Percentiles rank a stretch among this genome's conserved stretches.
phyloP scores from a whole-genome alignment of 2,888 invertebrate genomes.

The Artemia sinica region DNA sequence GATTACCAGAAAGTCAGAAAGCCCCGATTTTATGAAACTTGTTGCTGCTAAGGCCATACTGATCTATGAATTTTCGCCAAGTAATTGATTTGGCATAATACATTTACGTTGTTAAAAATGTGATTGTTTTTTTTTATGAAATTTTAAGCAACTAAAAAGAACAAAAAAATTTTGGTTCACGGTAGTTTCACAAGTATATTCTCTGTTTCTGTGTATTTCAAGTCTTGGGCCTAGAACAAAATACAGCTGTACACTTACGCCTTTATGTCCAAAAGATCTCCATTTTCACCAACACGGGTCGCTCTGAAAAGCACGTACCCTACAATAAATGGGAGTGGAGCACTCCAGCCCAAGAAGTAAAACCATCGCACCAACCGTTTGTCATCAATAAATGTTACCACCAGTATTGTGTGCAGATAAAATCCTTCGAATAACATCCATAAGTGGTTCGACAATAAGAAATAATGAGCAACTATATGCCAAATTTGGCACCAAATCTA shows the following conservation, averaged over 20 bases:
- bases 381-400: slow-evolving; percentile 76
- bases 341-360: slow-evolving; percentile 65
- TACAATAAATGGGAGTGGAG: slow-evolving; percentile 44
- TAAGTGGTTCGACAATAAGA: slow-evolving; percentile 74
- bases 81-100: too few species aligned
- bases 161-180: too few species aligned
- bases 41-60: too few species aligned
- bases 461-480: slow-evolving; percentile 67
- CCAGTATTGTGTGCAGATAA: slow-evolving; percentile 80
- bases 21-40: too few species aligned
- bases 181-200: too few species aligned
- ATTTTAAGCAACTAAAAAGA: too few species aligned
- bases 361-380: slow-evolving; percentile 63
- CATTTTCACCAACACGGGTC: slow-evolving; percentile 29
- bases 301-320: slow-evolving; percentile 49
- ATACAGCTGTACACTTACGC: slow-evolving; percentile 38
- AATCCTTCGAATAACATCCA: slow-evolving; percentile 95
- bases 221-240: too few species aligned
- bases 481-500: slow-evolving; percentile 46
- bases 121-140: too few species aligned
- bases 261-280: slow-evolving; percentile 33
- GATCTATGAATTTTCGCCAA: too few species aligned
- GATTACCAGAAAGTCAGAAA: too few species aligned
- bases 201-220: too few species aligned
- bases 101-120: too few species aligned